Evolutionary conservation across 2,888 invertebrate species (phyloP), one percentile per base, ranked within the genome.

Genomic region (Tuta absoluta): DNA sequence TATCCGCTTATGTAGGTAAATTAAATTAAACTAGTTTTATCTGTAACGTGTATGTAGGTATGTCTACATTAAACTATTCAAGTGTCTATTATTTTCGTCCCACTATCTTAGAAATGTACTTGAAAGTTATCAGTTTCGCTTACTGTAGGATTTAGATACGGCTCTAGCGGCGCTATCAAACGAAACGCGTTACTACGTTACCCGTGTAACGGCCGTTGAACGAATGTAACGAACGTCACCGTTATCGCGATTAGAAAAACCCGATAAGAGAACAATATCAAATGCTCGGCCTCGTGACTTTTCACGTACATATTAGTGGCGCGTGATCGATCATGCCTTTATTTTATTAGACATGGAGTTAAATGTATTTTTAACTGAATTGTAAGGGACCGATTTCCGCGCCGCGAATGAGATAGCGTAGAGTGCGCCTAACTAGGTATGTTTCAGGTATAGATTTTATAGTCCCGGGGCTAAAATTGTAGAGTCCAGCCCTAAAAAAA

Each of bases 201-300:
- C 48, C 33, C 68, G 69, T 63, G 65, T 76, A 77, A 73, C 77
- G 76, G 75, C 74, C 78, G 79, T 77, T 72, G 67, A 65, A 61
- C 48, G 28, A 28, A 19, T 10, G 48, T 61, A 61, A 61, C 61
- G 61, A 19, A 21, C 24, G 45, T 45, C 60, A 23, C 12, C 51
- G 51, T 53, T 56, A 56, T 24, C 56, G 4, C 19, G 8, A 33
- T 5, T 14, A 21, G 28, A 2, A 3, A 33, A n/a, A 56, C 8
- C 2, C 28, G 24, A 33, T 28, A 53, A 14, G 51, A 12, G 12
- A 23, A 23, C 14, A 23, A 23, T 23, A 14, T 23, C 14, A 12
- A 53, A 21, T 23, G 51, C 10, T 10, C 10, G 1, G 56, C 56
- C 56, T 17, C 56, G 56, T 56, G 56, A 56, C 53, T 28, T 53